Percentiles rank a stretch among this genome's conserved stretches.
phyloP scores from a whole-genome alignment of 2,797 vertebrate genomes.

The Margarornis squamiger region DNA sequence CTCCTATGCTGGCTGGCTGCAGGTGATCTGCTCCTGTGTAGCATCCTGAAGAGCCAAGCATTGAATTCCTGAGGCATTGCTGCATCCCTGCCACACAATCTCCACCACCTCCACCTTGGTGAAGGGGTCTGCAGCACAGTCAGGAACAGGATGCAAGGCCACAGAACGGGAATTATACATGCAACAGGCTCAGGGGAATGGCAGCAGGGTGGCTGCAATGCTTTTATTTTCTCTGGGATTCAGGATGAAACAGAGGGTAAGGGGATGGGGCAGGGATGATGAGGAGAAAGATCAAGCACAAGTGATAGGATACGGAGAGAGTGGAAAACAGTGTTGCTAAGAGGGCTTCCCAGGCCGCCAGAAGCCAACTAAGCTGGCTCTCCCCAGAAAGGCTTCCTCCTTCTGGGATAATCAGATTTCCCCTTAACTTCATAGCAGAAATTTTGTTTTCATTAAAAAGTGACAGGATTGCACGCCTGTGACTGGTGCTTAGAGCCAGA shows the following conservation, averaged over 20 bases:
- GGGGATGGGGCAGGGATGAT: background rate
- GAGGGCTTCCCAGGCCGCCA: background rate
- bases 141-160: background rate
- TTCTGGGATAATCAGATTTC: background rate
- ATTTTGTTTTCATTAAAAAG: background rate
- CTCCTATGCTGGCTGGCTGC: background rate
- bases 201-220: background rate
- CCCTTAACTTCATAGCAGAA: background rate
- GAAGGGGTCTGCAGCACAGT: background rate
- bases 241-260: background rate
- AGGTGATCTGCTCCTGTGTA: background rate
- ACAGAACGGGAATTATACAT: background rate
- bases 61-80: background rate
- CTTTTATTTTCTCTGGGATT: background rate
- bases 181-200: background rate
- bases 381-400: background rate
- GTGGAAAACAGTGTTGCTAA: background rate
- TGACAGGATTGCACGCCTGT: background rate
- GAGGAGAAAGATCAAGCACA: background rate
- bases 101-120: rapidly evolving
- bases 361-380: background rate
- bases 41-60: background rate
- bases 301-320: rapidly evolving
- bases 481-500: background rate
- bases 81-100: background rate